Evolutionary conservation across 1,140 invertebrate species (phyloP).

Genomic region (Rhyzopertha dominica): DNA sequence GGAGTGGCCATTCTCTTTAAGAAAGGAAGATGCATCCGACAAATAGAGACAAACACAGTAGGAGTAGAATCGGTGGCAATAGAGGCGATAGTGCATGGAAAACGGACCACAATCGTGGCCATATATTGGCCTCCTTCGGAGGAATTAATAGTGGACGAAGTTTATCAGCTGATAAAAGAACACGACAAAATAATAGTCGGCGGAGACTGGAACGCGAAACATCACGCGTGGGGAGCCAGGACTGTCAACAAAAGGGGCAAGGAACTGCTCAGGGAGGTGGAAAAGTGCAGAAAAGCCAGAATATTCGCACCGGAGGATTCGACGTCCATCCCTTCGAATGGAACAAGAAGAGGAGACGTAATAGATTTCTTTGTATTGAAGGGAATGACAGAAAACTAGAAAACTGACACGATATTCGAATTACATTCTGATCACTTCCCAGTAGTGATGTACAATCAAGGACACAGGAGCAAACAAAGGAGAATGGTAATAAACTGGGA

Average conservation of each 20-base stretch:
- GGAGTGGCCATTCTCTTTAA: slow-evolving; percentile 6
- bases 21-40: background rate
- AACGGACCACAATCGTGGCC: no score
- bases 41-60: background rate
- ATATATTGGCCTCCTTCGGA: no score
- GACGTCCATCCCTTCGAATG: background rate
- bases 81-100: no score
- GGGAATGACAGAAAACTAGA: background rate
- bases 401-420: background rate
- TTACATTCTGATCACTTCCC: slow-evolving; percentile 6
- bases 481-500: background rate
- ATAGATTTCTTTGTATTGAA: background rate
- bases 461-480: background rate
- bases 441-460: background rate
- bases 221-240: background rate
- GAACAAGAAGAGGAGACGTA: background rate
- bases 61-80: background rate
- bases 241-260: slow-evolving; percentile 1
- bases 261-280: background rate
- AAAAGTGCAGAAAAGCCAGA: no score
- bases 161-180: background rate
- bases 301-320: background rate
- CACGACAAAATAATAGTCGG: background rate
- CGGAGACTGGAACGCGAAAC: slow-evolving; percentile 9
- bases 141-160: background rate